Percentiles rank a stretch among this genome's conserved stretches.
These are phyloP conservation scores for Zootermopsis nevadensis DNA, from an alignment of 2,888 invertebrate genomes.

Conservation along the genomic window DNA sequence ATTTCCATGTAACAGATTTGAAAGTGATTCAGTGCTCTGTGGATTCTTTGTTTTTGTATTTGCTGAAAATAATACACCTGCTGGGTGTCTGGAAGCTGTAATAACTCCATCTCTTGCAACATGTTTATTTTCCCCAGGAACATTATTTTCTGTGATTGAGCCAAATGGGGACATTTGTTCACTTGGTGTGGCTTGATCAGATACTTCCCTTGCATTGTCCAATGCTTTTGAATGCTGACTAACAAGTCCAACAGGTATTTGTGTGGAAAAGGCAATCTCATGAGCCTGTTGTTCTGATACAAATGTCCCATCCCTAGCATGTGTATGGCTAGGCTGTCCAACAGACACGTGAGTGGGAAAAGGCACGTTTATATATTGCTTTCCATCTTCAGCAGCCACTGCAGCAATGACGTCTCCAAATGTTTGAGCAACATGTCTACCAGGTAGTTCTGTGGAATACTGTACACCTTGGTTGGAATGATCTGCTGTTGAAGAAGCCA, in stretches of 20 bases:
- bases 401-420: background rate
- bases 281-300: constrained; percentile 10
- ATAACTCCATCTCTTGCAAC: background rate
- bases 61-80: background rate
- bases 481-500: background rate
- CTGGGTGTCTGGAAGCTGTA: background rate
- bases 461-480: background rate
- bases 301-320: constrained; percentile 20
- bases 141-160: background rate
- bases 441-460: background rate
- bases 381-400: too few species aligned
- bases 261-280: constrained; percentile 35
- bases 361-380: too few species aligned
- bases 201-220: background rate
- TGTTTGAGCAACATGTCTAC: background rate
- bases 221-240: constrained; percentile 5
- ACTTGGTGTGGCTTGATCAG: background rate
- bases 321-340: background rate
- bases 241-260: constrained; percentile 29
- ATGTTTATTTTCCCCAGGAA: background rate
- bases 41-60: too few species aligned
- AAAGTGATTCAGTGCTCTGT: background rate
- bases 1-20: background rate
- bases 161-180: background rate
- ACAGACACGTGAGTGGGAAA: background rate